Conservation (phyloP, 2,888 invertebrate genomes). For the Eledone cirrhosa region DNA sequence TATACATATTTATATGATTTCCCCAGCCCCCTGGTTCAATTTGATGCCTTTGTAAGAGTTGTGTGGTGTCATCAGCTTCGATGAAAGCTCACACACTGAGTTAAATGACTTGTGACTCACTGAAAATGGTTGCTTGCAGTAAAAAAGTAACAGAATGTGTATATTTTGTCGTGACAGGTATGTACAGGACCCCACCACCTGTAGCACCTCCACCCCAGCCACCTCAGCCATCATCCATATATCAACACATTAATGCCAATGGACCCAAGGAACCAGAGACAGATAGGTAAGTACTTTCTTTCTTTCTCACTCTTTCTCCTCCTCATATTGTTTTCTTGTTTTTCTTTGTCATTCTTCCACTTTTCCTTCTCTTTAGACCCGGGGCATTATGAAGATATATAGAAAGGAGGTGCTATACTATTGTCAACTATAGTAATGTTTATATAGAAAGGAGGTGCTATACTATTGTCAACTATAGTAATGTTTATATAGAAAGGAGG, state of each 20-base stretch:
- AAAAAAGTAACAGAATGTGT: conserved; percentile 29
- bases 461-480: too few species aligned
- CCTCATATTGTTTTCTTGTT: conserved; percentile 18
- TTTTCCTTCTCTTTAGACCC: background rate
- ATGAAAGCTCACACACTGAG: too few species aligned
- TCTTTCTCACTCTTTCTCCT: background rate
- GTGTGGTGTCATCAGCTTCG: too few species aligned
- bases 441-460: too few species aligned
- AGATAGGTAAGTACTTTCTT: conserved; percentile 8
- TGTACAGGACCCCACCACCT: conserved; percentile 39
- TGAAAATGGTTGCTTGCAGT: conserved; percentile 29
- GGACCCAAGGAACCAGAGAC: conserved; percentile 29
- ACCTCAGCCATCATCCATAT: conserved; percentile 30
- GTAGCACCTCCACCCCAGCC: conserved; percentile 37
- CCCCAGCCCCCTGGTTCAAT: too few species aligned
- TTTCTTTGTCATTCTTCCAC: conserved; percentile 21
- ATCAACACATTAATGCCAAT: conserved; percentile 31
- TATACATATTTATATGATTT: background rate
- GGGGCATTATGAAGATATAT: background rate
- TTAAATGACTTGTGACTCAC: conserved; percentile 4
- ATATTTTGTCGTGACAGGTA: conserved; percentile 33
- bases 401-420: too few species aligned
- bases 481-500: too few species aligned
- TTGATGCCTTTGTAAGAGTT: too few species aligned
- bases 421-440: too few species aligned